Evolutionary conservation across 2,888 invertebrate genomes (phyloP).

Genomic region (Germaria angustata): DNA sequence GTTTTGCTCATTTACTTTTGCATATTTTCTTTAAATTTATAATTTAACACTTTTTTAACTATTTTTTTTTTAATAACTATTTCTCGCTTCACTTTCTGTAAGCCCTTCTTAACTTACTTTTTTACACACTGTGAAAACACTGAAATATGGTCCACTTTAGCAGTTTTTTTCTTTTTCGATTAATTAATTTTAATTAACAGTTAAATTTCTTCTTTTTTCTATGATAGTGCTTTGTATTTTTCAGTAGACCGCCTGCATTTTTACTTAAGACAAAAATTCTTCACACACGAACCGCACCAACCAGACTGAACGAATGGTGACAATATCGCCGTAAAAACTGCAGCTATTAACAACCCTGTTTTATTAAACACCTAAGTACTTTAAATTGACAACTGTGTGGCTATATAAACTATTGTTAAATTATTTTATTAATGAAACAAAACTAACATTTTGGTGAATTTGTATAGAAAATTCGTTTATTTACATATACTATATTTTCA

Average conservation of each 20-base stretch:
- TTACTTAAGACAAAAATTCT: slow-evolving; percentile 46
- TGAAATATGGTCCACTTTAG: slow-evolving; percentile 20
- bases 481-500: too few species aligned
- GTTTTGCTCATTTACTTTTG: background rate
- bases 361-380: background rate
- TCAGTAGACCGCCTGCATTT: slow-evolving; percentile 30
- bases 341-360: slow-evolving; percentile 43
- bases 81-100: slow-evolving; percentile 20
- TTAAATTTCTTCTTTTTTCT: slow-evolving; percentile 31
- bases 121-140: background rate
- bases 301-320: slow-evolving; percentile 60
- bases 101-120: slow-evolving; percentile 39
- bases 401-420: too few species aligned
- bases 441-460: too few species aligned
- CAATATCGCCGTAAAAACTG: slow-evolving; percentile 31
- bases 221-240: background rate
- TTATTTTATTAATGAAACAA: too few species aligned
- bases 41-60: slow-evolving; percentile 28
- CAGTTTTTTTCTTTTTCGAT: background rate
- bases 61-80: slow-evolving; percentile 20
- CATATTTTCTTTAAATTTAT: slow-evolving; percentile 4
- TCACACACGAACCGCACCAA: slow-evolving; percentile 63
- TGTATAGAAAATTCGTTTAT: too few species aligned
- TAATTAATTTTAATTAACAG: slow-evolving; percentile 48
- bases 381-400: slow-evolving; percentile 6